A percentile compares a stretch with the other conserved stretches of the same genome.
These are phyloP conservation scores for Eupithecia vulgata DNA, from an alignment of 2,888 invertebrate species.

Conservation along the genomic window DNA sequence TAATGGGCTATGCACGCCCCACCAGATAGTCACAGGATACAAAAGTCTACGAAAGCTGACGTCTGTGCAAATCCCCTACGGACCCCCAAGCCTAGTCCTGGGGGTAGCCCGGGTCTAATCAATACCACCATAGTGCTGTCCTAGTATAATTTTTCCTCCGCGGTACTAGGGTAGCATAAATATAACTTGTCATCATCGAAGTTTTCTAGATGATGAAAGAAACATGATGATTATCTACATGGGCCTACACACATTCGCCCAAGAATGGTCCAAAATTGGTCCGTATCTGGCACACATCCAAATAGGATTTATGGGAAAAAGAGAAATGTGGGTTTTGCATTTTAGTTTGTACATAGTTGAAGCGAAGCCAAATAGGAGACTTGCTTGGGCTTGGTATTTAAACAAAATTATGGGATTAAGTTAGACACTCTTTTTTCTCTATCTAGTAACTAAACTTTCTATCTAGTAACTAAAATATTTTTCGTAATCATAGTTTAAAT, in stretches of 20 bases:
- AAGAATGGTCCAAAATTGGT: slow-evolving; percentile 2
- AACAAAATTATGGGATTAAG: too few species aligned
- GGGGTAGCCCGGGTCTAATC: too few species aligned
- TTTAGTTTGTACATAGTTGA: slow-evolving; percentile 1
- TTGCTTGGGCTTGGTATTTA: neutral
- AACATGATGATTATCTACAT: neutral
- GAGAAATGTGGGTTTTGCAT: neutral
- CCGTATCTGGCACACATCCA: neutral
- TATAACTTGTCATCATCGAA: neutral
- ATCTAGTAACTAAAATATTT: too few species aligned
- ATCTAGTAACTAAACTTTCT: too few species aligned
- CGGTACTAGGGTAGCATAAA: too few species aligned
- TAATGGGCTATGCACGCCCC: too few species aligned
- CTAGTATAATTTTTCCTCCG: too few species aligned
- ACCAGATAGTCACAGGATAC: too few species aligned
- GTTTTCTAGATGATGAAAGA: neutral
- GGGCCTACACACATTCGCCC: neutral
- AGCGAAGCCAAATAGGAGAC: neutral
- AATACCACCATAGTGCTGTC: too few species aligned
- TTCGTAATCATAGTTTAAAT: too few species aligned
- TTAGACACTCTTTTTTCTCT: too few species aligned
- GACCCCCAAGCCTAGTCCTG: too few species aligned
- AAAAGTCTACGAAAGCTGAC: slow-evolving; percentile 1
- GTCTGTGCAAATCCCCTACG: neutral
- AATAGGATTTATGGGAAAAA: slow-evolving; percentile 1